Conservation (phyloP, 2,888 invertebrate genomes). For the Drosophila monieri region DNA sequence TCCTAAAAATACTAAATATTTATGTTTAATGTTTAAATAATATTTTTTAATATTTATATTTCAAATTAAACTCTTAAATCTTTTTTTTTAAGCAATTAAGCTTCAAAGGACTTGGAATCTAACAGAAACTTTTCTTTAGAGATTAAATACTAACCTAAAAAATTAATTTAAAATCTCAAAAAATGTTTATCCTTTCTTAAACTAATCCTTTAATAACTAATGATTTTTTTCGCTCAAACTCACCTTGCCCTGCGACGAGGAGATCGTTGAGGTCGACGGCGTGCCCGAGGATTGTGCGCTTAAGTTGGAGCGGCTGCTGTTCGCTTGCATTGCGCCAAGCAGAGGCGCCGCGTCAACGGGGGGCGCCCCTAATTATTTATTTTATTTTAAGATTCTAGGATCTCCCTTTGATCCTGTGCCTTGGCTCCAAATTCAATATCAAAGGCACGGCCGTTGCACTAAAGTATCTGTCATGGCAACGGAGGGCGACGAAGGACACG, state of each 20-base stretch:
- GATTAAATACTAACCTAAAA: not conserved
- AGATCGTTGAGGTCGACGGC: conserved; percentile 82
- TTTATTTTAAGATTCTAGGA: not conserved
- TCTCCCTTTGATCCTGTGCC: not conserved
- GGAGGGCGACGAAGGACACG: conserved; percentile 8
- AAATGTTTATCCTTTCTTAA: not conserved
- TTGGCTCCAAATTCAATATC: conserved; percentile 9
- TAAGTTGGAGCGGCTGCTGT: conserved; percentile 79
- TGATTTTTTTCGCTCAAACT: conserved; percentile 37
- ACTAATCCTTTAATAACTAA: too few species aligned
- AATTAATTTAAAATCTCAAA: not conserved
- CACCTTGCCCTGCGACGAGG: conserved; percentile 81
- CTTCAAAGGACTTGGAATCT: too few species aligned
- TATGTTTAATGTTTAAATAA: too few species aligned
- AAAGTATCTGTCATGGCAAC: conserved; percentile 10
- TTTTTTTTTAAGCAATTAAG: too few species aligned
- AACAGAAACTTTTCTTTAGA: too few species aligned
- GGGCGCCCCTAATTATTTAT: conserved; percentile 1
- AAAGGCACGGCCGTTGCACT: conserved; percentile 10
- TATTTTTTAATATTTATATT: too few species aligned
- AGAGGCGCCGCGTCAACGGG: conserved; percentile 29
- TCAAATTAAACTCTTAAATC: too few species aligned
- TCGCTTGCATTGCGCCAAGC: conserved; percentile 79
- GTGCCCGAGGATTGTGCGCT: conserved; percentile 83
- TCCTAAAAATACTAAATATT: too few species aligned